phyloP scores from a whole-genome alignment of 1,140 invertebrate species.

The Sarcophaga peregrina region DNA sequence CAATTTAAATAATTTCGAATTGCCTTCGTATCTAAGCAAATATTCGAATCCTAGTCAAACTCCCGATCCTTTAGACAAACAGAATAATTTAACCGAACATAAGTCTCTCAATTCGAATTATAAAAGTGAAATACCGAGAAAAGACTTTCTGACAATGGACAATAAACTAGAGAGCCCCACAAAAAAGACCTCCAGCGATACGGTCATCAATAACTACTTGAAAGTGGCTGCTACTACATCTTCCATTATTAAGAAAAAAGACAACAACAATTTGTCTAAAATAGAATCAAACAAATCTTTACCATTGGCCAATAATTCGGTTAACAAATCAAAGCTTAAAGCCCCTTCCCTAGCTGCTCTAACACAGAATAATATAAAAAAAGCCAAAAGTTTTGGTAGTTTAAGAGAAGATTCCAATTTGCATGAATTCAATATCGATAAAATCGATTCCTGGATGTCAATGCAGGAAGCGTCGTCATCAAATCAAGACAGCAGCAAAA shows the following conservation, averaged over 20 bases:
- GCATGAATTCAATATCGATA: conserved; percentile 64
- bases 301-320: background rate
- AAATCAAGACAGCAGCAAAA: background rate
- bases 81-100: conserved; percentile 62
- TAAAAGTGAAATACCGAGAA: conserved; percentile 16
- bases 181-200: conserved; percentile 46
- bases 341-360: background rate
- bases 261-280: conserved; percentile 51
- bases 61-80: conserved; percentile 47
- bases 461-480: conserved; percentile 43
- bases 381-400: conserved; percentile 55
- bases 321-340: background rate
- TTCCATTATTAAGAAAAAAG: conserved; percentile 60
- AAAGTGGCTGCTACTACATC: conserved; percentile 51
- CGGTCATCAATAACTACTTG: conserved; percentile 62
- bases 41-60: conserved; percentile 47
- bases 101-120: conserved; percentile 36
- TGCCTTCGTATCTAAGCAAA: conserved; percentile 58
- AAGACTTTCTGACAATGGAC: conserved; percentile 34
- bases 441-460: conserved; percentile 65
- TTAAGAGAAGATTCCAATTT: conserved; percentile 60
- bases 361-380: conserved; percentile 47
- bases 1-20: conserved; percentile 54
- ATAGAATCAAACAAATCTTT: conserved; percentile 12
- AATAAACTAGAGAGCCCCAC: conserved; percentile 41